Evolutionary conservation across 2,113 vertebrate species (phyloP), one percentile per base, ranked within the genome.

Genomic region (Sialia sialis): DNA sequence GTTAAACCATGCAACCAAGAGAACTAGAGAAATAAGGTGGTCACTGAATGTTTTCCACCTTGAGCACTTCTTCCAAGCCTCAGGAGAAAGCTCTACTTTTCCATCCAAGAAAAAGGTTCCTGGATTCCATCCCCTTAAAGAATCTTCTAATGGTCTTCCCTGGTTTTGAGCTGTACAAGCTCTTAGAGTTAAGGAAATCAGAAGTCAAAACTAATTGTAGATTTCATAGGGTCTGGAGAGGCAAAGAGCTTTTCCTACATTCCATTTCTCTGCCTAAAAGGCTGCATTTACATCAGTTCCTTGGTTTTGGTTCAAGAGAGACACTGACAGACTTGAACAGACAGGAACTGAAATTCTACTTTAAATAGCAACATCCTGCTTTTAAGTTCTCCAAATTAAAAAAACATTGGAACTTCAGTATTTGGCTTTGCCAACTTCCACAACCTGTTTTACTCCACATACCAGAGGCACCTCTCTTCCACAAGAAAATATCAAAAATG

Each of bases 331-430:
- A 70, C 60, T 86, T 30, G 39, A 74, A 59, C 32, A 87, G 77
- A 85, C 74, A 78, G 87, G 77, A 95, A 92, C 66, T 84, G 52
- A 82, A 93, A 82, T 79, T 58, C 41, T 82, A 13, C 54, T 92
- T 85, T 69, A 94, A 91, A 95, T 62, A 94, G 63, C 41, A 91
- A 90, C 82, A 93, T 85, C 90, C 90, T 88, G 79, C 72, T 79
- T 91, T 79, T 55, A 62, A 73, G 26, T 85, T 85, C 94, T 89
- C 46, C 26, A 70, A 85, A 87, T 39, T 46, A 55, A 91, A 81
- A 79, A 84, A 70, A 34, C 10, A 38, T 5, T 59, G 55, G 89
- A 60, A 72, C 38, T 76, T 87, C 44, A 95, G 46, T 25, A 73
- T 66, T 58, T 34, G 46, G 74, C 34, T 87, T 91, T 79, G 58